phyloP scores from a whole-genome alignment of 2,113 vertebrate species.

The Alaudala cheleensis region DNA sequence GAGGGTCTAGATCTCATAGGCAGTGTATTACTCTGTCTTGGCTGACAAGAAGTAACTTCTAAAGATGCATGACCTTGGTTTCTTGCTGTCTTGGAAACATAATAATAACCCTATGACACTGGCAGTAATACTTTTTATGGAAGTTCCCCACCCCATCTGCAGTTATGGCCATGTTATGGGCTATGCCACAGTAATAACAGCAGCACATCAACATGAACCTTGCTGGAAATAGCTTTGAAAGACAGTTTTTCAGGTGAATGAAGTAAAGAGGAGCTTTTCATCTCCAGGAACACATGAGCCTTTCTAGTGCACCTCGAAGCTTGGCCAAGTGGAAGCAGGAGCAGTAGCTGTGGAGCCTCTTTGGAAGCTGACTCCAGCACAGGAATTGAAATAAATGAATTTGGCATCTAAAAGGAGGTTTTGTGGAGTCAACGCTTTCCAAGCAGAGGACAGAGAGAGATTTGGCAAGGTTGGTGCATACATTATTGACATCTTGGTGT shows the following conservation, averaged over 20 bases:
- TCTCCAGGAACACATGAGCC: neutral
- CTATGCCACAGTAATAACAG: neutral
- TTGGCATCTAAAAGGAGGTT: conserved; percentile 38
- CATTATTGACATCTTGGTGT: conserved; percentile 13
- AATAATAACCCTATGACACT: neutral
- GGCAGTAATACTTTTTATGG: neutral
- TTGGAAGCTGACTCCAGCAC: neutral
- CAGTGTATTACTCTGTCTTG: neutral
- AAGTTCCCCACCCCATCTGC: neutral
- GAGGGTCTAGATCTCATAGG: neutral
- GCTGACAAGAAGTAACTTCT: neutral
- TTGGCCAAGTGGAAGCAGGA: neutral
- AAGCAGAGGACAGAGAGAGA: conserved; percentile 19
- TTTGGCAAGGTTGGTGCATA: conserved; percentile 37
- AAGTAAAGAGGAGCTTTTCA: neutral
- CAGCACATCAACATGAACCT: neutral
- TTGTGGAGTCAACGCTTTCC: conserved; percentile 34
- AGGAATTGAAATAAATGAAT: conserved; percentile 1
- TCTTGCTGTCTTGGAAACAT: neutral
- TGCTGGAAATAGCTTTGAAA: neutral
- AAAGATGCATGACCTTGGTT: neutral
- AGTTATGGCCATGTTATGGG: neutral
- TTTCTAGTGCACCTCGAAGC: neutral
- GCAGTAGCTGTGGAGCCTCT: neutral
- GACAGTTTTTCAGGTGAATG: neutral